phyloP scores from a whole-genome alignment of 2,888 invertebrate species.

The Drosophila phalerata region DNA sequence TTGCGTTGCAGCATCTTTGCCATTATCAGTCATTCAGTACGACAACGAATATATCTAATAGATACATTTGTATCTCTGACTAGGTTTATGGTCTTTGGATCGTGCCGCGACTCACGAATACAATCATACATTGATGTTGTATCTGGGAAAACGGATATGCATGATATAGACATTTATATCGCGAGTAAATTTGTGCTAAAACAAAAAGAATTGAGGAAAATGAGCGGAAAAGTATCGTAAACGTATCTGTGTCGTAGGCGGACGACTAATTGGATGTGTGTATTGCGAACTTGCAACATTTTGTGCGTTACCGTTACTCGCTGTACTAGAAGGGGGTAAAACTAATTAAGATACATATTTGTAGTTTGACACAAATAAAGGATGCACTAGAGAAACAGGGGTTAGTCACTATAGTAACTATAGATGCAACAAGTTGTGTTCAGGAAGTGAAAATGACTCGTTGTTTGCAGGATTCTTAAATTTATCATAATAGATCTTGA shows the following conservation, averaged over 20 bases:
- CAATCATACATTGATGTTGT: slow-evolving; percentile 26
- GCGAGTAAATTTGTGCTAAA: slow-evolving; percentile 29
- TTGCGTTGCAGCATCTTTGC: slow-evolving; percentile 44
- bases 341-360: not conserved
- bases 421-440: not conserved
- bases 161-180: slow-evolving; percentile 57
- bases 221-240: slow-evolving; percentile 70
- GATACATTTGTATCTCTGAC: slow-evolving; percentile 27
- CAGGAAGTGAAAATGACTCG: not conserved
- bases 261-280: slow-evolving; percentile 65
- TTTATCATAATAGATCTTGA: not conserved
- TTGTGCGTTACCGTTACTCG: slow-evolving; percentile 23
- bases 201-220: slow-evolving; percentile 71
- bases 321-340: slow-evolving; percentile 5
- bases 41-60: slow-evolving; percentile 8
- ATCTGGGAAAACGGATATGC: slow-evolving; percentile 73
- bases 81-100: slow-evolving; percentile 64
- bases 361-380: not conserved
- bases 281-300: slow-evolving; percentile 33
- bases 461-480: not conserved
- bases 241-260: slow-evolving; percentile 67
- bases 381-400: too few relatives aligned
- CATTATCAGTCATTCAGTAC: slow-evolving; percentile 40
- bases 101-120: slow-evolving; percentile 55
- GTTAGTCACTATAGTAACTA: not conserved